phyloP scores from a whole-genome alignment of 2,888 invertebrate genomes.

The Latheticus oryzae region DNA sequence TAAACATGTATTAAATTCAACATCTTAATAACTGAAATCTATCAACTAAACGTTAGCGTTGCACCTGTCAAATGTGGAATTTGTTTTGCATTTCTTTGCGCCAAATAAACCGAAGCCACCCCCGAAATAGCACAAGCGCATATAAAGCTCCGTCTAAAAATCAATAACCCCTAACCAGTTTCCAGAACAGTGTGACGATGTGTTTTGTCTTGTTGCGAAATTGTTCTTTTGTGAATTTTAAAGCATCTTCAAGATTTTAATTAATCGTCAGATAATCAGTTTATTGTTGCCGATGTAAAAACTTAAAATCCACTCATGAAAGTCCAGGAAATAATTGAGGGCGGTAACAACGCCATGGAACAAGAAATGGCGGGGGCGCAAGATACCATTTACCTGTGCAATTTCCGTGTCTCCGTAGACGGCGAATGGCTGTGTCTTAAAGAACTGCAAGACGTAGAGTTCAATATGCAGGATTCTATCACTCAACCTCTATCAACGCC shows the following conservation, averaged over 20 bases:
- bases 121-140: constrained; percentile 18
- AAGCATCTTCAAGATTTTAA: not conserved
- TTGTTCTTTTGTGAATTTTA: too few species aligned
- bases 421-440: constrained; percentile 97
- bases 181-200: constrained; percentile 18
- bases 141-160: constrained; percentile 21
- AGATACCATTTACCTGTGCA: constrained; percentile 96
- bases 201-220: too few species aligned
- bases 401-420: constrained; percentile 96
- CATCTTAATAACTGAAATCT: too few species aligned
- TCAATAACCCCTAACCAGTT: constrained; percentile 26
- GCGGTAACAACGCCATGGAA: constrained; percentile 63
- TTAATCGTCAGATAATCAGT: not conserved
- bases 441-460: constrained; percentile 91
- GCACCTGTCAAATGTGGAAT: too few species aligned
- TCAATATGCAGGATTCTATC: constrained; percentile 78
- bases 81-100: too few species aligned
- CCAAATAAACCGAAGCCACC: too few species aligned
- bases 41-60: too few species aligned
- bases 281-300: constrained; percentile 11
- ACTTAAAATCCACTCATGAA: constrained; percentile 56
- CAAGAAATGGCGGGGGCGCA: constrained; percentile 88
- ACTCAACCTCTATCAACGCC: constrained; percentile 74
- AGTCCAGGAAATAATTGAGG: constrained; percentile 62
- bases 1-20: too few species aligned